Evolutionary conservation across 2,888 invertebrate genomes (phyloP), one percentile per base, ranked within the genome.

Genomic region (Prenolepis imparis): DNA sequence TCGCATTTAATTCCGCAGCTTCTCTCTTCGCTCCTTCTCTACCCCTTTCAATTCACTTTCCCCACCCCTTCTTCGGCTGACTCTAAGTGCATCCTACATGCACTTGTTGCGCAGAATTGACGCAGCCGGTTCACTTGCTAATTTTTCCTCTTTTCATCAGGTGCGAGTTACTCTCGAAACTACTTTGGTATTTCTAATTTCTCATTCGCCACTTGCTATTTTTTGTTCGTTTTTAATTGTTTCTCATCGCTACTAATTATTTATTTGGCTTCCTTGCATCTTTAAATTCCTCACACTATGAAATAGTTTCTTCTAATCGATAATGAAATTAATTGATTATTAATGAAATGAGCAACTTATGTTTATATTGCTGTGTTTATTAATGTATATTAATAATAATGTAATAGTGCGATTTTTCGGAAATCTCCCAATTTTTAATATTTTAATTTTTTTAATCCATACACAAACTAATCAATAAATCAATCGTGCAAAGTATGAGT

Each of bases 101-200:
- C 93, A 94, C 94, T 94, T 94, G 94, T 94, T 94, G 94, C 93
- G 92, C 87, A 91, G 85, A 52, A 84, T 86, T 87, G 89, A 89
- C 44, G 59, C 88, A 89, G 83, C 88, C 82, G 83, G 88, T 88
- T 83, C 48, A 21, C 55, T 32, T 57, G 61, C 48, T 41, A 61
- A 83, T 24, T 61, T 83, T 77, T 82, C 57, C 52, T 67, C 52
- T 18, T 59, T 82, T 74, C 36, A 41, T 68, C 67, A 44, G 52
- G 1, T 36, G 36, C 52, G 21, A 73, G 55, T 68, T 48, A 0
- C 32, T 39, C 28, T 5, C 28, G n/a, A 28, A 28, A 66, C 24
- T 48, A 18, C 64, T 18, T 64, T 24, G 11, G 8, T 64, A 3
- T 21, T 48, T 52, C 75, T 52, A 36, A 61, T 28, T 28, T 28